Conservation (phyloP, 1,140 invertebrate species). For the Bombyx mori region DNA sequence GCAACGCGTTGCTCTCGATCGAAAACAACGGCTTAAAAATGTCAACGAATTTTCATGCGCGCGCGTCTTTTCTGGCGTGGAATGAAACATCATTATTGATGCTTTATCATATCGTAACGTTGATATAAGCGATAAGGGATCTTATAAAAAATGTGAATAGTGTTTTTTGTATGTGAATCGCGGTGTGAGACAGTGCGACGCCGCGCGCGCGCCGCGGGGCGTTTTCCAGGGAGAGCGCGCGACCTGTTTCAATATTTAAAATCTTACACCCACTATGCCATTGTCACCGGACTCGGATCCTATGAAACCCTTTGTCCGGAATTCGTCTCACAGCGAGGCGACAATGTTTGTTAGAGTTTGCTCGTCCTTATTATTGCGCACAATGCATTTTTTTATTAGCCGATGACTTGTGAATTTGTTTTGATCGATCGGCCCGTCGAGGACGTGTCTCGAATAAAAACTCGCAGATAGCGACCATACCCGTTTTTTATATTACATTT, state of each 20-base stretch:
- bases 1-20: constrained; percentile 7
- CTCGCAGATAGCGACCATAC: constrained; percentile 32
- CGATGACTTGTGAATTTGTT: constrained; percentile 70
- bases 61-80: constrained; percentile 45
- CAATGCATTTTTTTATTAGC: constrained; percentile 62
- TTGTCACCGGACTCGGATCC: constrained; percentile 41
- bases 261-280: constrained; percentile 55
- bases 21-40: constrained; percentile 22
- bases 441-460: constrained; percentile 25
- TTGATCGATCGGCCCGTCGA: constrained; percentile 54
- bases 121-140: constrained; percentile 60
- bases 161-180: constrained; percentile 52
- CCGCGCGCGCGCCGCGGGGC: constrained; percentile 57
- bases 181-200: constrained; percentile 60
- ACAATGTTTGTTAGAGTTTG: constrained; percentile 65
- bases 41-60: constrained; percentile 44
- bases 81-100: constrained; percentile 69
- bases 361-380: constrained; percentile 45
- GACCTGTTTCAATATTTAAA: constrained; percentile 58
- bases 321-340: constrained; percentile 51
- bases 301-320: constrained; percentile 51
- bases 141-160: constrained; percentile 40
- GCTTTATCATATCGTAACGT: constrained; percentile 56
- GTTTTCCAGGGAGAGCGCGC: constrained; percentile 52
- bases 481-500: constrained; percentile 9